A percentile compares a stretch with the other conserved stretches of the same genome.
Conservation (phyloP, 2,797 vertebrate genomes). For the Hoplostethus atlanticus region DNA sequence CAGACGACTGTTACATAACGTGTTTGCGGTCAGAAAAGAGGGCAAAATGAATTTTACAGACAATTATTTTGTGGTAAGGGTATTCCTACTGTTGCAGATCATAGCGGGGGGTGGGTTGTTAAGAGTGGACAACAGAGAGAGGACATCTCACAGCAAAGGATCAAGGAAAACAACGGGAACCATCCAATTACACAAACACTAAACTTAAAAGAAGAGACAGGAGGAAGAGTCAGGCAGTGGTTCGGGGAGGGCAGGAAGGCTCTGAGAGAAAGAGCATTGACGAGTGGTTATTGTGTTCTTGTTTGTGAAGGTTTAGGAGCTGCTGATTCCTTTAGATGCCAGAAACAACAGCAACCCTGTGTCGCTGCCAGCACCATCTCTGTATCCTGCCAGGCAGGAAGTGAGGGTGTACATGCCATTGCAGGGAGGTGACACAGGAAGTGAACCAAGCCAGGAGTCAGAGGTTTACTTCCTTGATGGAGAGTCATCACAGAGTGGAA, state of each 20-base stretch:
- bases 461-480: conserved; percentile 50
- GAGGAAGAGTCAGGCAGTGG: background rate
- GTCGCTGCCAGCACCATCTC: conserved; percentile 55
- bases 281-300: conserved; percentile 19
- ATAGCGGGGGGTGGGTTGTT: too few species aligned
- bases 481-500: conserved; percentile 30
- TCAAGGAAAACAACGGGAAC: background rate
- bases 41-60: too few species aligned
- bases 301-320: conserved; percentile 33
- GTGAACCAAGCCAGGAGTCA: conserved; percentile 63
- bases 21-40: too few species aligned
- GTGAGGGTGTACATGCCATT: conserved; percentile 65
- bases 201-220: background rate
- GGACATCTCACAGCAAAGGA: conserved; percentile 29
- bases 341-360: conserved; percentile 54
- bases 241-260: background rate
- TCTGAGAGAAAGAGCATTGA: conserved; percentile 1
- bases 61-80: too few species aligned
- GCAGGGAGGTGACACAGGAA: conserved; percentile 70
- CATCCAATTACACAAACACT: background rate
- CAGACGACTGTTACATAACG: too few species aligned
- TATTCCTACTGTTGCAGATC: too few species aligned
- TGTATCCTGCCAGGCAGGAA: conserved; percentile 78
- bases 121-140: background rate
- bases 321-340: conserved; percentile 49